These are phyloP conservation scores for Brachionus rotundiformis DNA, from an alignment of 1,140 invertebrate species.

Conservation along the genomic window DNA sequence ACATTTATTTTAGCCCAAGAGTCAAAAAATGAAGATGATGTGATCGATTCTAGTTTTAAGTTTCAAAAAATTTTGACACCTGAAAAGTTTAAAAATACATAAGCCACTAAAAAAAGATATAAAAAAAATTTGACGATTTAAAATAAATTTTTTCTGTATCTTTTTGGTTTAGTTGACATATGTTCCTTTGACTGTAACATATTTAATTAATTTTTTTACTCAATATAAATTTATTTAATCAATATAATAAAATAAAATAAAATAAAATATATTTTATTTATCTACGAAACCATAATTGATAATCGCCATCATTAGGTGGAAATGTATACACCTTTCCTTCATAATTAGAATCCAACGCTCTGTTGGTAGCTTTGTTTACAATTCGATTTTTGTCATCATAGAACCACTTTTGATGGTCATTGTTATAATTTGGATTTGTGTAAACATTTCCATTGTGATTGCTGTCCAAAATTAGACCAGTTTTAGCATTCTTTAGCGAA, in stretches of 20 bases:
- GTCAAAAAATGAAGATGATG: too few species aligned
- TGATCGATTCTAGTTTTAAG: too few species aligned
- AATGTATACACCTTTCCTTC: not conserved
- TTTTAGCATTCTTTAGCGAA: not conserved
- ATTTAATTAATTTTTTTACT: too few species aligned
- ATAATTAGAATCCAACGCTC: conserved; percentile 10
- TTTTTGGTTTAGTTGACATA: too few species aligned
- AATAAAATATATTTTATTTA: not conserved
- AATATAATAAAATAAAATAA: not conserved
- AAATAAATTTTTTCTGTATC: too few species aligned
- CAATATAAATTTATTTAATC: not conserved
- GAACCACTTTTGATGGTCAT: conserved; percentile 8
- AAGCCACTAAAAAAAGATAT: too few species aligned
- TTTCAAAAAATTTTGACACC: too few species aligned
- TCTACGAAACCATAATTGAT: conserved; percentile 23
- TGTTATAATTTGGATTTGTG: not conserved
- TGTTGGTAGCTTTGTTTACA: not conserved
- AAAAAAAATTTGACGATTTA: too few species aligned
- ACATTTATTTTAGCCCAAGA: too few species aligned
- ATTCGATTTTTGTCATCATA: not conserved
- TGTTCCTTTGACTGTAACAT: too few species aligned
- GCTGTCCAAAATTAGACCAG: conserved; percentile 16
- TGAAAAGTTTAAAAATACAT: too few species aligned
- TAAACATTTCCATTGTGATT: not conserved
- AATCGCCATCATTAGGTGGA: not conserved